These are phyloP conservation scores for Zaprionus lachaisei DNA, from an alignment of 1,140 invertebrate species.

Conservation along the genomic window DNA sequence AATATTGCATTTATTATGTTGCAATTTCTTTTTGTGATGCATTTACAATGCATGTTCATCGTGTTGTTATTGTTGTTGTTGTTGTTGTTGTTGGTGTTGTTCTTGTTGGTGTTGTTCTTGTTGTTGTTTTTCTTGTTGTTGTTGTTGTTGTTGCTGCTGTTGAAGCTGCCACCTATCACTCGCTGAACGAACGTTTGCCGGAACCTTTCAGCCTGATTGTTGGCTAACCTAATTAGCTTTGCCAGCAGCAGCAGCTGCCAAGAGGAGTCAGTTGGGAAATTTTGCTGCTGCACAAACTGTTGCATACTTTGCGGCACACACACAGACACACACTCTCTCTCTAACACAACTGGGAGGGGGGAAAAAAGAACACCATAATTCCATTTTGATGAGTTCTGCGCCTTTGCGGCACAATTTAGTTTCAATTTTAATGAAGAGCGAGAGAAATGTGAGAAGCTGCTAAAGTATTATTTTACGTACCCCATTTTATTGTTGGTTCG, in stretches of 20 bases:
- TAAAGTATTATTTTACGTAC: slow-evolving; percentile 24
- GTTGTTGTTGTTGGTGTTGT: slow-evolving; percentile 11
- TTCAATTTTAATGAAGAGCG: neutral
- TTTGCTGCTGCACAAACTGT: slow-evolving; percentile 50
- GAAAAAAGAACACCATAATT: slow-evolving; percentile 17
- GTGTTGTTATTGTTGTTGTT: slow-evolving; percentile 10
- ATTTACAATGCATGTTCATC: neutral
- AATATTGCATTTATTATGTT: slow-evolving; percentile 49
- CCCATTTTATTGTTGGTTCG: neutral
- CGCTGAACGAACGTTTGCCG: slow-evolving; percentile 14
- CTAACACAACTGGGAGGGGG: neutral
- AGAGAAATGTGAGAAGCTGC: slow-evolving; percentile 1
- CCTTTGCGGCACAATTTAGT: slow-evolving; percentile 6
- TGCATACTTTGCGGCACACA: slow-evolving; percentile 58
- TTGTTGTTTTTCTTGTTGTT: too few species aligned
- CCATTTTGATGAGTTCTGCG: slow-evolving; percentile 17
- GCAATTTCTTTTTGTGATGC: slow-evolving; percentile 11
- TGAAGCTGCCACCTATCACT: neutral
- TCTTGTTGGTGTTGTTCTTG: slow-evolving; percentile 5
- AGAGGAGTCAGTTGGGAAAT: slow-evolving; percentile 26
- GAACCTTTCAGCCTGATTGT: slow-evolving; percentile 54
- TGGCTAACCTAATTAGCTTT: slow-evolving; percentile 74
- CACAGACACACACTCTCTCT: slow-evolving; percentile 16
- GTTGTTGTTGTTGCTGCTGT: slow-evolving; percentile 9
- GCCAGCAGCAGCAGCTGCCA: neutral